Evolutionary conservation across 2,797 vertebrate species (phyloP).

Genomic region (Melanotaenia maccullochi): DNA sequence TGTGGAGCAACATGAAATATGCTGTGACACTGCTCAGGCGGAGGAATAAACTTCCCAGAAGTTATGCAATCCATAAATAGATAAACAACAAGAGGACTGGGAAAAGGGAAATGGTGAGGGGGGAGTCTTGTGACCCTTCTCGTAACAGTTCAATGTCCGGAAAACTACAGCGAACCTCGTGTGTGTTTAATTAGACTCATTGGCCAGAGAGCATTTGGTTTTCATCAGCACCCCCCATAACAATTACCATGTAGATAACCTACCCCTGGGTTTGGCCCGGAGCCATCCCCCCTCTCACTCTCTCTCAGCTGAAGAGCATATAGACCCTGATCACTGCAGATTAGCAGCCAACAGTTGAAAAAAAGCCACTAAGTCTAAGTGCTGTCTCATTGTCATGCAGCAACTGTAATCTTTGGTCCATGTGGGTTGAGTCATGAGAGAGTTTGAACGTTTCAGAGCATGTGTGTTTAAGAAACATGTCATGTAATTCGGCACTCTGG

Average conservation of each 20-base stretch:
- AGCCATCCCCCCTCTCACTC: slow-evolving; percentile 35
- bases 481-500: slow-evolving; percentile 63
- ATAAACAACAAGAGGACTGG: slow-evolving; percentile 73
- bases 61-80: slow-evolving; percentile 79
- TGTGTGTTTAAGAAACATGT: slow-evolving; percentile 72
- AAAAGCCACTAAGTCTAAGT: slow-evolving; percentile 56
- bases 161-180: slow-evolving; percentile 59
- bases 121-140: slow-evolving; percentile 73
- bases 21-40: slow-evolving; percentile 69
- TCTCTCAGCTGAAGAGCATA: slow-evolving; percentile 64
- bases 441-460: slow-evolving; percentile 59
- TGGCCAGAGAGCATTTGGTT: slow-evolving; percentile 83
- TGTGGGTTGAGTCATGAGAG: slow-evolving; percentile 44
- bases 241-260: slow-evolving; percentile 64
- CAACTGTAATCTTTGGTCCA: slow-evolving; percentile 59
- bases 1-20: slow-evolving; percentile 77
- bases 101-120: slow-evolving; percentile 27
- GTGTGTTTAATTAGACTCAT: slow-evolving; percentile 79
- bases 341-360: slow-evolving; percentile 72
- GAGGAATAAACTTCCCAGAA: slow-evolving; percentile 77
- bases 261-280: slow-evolving; percentile 51
- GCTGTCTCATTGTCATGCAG: slow-evolving; percentile 54
- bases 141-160: slow-evolving; percentile 75
- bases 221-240: slow-evolving; percentile 77
- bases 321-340: slow-evolving; percentile 68